phyloP scores from a whole-genome alignment of 2,888 invertebrate genomes.

The Aspidiotus destructor region DNA sequence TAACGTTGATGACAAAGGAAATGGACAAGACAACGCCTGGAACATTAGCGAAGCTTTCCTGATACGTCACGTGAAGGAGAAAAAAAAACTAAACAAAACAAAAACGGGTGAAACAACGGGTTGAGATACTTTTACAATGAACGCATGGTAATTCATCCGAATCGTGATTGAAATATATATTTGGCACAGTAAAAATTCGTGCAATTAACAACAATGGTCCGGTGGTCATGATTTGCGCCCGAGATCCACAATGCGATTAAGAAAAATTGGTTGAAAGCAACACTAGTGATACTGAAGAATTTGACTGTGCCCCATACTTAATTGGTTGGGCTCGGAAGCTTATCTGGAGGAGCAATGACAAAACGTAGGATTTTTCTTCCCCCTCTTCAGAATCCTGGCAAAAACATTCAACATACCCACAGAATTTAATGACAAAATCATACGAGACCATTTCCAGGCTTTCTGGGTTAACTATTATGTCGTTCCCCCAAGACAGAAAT shows the following conservation, averaged over 20 bases:
- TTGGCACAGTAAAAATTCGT: neutral
- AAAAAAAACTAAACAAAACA: neutral
- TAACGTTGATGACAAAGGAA: slow-evolving; percentile 12
- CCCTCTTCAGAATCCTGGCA: too few species aligned
- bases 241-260: neutral
- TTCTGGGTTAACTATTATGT: too few species aligned
- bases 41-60: neutral
- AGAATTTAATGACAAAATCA: too few species aligned
- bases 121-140: neutral
- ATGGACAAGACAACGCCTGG: slow-evolving; percentile 27
- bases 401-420: too few species aligned
- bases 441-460: too few species aligned
- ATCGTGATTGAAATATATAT: neutral
- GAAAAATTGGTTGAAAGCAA: neutral
- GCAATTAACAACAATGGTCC: neutral
- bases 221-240: neutral
- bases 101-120: neutral
- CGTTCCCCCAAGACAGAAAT: too few species aligned
- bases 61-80: too few species aligned
- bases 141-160: neutral
- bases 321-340: too few species aligned
- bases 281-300: too few species aligned
- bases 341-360: too few species aligned
- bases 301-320: too few species aligned
- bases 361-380: too few species aligned